Base-by-base conservation (phyloP, 2,113 vertebrate genomes). In the Vidua chalybeata region DNA sequence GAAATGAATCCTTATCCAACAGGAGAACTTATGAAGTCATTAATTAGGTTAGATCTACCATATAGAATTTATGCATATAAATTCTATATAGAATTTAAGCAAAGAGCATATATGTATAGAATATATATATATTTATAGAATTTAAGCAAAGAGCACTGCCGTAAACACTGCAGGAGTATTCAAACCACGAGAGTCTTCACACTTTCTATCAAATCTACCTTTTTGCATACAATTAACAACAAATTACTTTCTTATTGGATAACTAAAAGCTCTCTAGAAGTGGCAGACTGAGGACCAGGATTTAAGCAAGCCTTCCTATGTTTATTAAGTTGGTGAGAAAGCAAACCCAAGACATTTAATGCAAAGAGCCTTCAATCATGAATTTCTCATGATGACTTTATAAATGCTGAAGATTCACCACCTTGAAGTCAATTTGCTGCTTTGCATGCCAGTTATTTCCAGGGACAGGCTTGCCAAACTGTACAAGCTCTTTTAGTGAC, bases 271-370 rank as follows among this genome's bases (percentile, higher is more conserved):
- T n/a, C 59, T 80, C 64, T 37, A 77, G 89, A 84, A 74, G 46
- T 81, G 76, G 59, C 72, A 92, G 64, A 87, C 61, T 28, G 37
- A 95, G 59, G 61, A 67, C 89, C 51, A 62, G 55, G 76, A 87
- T 92, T 95, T 90, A 89, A 80, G 59, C 69, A 96, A 95, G 80
- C 37, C 37, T 58, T 73, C 18, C 63, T 49, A 13, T 66, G 68
- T 89, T 90, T 92, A 81, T 84, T 84, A 90, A 66, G 26, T 87
- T 80, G 46, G n/a, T 74, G 43, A 92, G 64, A 87, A 89, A 91
- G 48, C 43, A 84, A 95, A 92, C 20, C 41, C 30, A 74, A 51
- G 63, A 43, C 74, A 77, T 19, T 69, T 58, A 81, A 87, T 12
- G 64, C 43, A 49, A 94, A 81, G 20, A 83, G 37, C 51, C 86